Evolutionary conservation across 2,797 vertebrate genomes (phyloP), one percentile per base, ranked within the genome.

Genomic region (Taeniopygia guttata): DNA sequence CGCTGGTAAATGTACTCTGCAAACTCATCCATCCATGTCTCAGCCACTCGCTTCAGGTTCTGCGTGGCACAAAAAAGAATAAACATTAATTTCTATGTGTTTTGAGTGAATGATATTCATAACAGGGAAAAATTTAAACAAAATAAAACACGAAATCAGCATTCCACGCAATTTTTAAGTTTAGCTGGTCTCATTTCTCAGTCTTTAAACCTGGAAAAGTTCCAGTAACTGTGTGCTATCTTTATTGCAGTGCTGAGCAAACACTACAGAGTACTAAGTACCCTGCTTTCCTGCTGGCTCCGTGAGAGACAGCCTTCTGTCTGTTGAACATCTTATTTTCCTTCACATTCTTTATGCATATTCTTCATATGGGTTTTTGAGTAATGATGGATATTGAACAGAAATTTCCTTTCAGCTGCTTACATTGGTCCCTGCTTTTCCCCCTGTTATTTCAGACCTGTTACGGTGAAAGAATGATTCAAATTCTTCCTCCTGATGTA

Each of bases 21-120:
- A 85, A 98, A 99, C 87, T 99, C 98, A 68, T 99, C 98, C 98
- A 99, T 99, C 98, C 98, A 99, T 0, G 98, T 98, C 97, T 99
- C 98, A 3, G 98, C 98, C 87, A 99, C 98, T 4, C 98, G 98
- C 96, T 99, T 99, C 96, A 99, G 96, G 96, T 99, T 99, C 98
- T 98, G 95, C 16, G 9, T 5, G 38, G 60, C 67, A 94, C 95
- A 91, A 93, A 93, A 95, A 95, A 82, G 48, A 56, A 7, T 20
- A 11, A 38, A 48, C 40, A 43, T 73, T 84, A 77, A 82, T 34
- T 79, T 81, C 29, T 38, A 77, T 42, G 16, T 29, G 34, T 12
- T n/a, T 38, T 80, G 40, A 43, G 12, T 30, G n/a, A 58, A 38
- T 18, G 13, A 13, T 59, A 58, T 78, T 74, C 49, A 9, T 69